A percentile compares a stretch with the other conserved stretches of the same genome.
phyloP scores from a whole-genome alignment of 2,113 vertebrate genomes.

The Anser brachyrhynchus region DNA sequence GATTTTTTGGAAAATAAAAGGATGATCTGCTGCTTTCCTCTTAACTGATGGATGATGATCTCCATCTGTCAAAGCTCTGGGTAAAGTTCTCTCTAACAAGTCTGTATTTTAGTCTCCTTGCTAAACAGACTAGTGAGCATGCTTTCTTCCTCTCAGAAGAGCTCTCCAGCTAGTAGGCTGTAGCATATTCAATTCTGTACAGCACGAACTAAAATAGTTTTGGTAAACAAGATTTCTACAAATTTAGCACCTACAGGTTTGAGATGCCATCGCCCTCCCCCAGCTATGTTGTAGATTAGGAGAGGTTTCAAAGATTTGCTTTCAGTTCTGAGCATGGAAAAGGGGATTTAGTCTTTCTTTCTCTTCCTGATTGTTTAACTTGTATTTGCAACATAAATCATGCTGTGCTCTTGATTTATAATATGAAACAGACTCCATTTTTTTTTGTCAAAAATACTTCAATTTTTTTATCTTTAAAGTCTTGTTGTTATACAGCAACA shows the following conservation, averaged over 20 bases:
- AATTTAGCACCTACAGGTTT: neutral
- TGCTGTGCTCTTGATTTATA: neutral
- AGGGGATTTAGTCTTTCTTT: neutral
- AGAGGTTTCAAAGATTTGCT: neutral
- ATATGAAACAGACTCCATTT: neutral
- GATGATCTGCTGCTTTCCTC: neutral
- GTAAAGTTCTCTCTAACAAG: neutral
- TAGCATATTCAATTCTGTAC: neutral
- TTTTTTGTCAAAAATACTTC: neutral
- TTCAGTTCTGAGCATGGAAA: neutral
- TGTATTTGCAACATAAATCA: neutral
- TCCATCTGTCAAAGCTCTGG: neutral
- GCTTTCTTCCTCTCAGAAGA: neutral
- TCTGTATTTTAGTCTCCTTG: neutral
- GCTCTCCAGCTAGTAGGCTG: neutral
- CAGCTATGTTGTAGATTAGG: neutral
- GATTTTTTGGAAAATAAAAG: neutral
- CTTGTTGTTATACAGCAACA: conserved; percentile 14
- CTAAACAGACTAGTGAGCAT: neutral
- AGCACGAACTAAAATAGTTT: neutral
- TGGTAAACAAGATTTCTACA: neutral
- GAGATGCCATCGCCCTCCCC: neutral
- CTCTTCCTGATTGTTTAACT: neutral
- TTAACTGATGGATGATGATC: neutral
- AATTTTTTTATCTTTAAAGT: conserved; percentile 20